Evolutionary conservation across 2,888 invertebrate genomes (phyloP), one percentile per base, ranked within the genome.

Genomic region (Xestia xanthographa): DNA sequence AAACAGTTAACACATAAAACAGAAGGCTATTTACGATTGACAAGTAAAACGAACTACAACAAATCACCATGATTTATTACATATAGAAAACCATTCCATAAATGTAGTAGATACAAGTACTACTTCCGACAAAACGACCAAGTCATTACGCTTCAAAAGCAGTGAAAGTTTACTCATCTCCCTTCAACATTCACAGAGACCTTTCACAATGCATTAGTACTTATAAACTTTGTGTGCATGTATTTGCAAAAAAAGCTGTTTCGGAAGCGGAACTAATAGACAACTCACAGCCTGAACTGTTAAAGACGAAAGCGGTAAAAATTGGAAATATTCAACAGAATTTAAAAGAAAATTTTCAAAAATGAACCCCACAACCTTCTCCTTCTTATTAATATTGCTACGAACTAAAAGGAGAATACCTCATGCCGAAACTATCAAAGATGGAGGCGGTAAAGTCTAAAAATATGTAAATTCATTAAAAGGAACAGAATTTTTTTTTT

Each of bases 121-220:
- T 9, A 58, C 26, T 45, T 58, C 48, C 67, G 41, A 60, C 80
- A 80, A 48, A 82, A 80, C 48, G 45, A 65, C 50, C 14, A 43
- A 70, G 75, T 65, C 84, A 83, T 60, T 63, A 84, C 53, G 38
- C 6, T 75, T 75, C n/a, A 67, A 83, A 83, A 70, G n/a, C 56
- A 79, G 81, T 66, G 81, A 82, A 82, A 82, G 81, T 80, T 60
- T 73, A 8, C 5, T 45, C 50, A 67, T 75, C 83, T 79, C 83
- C 78, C 78, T 80, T 78, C 48, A 58, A 26, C 63, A 66, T 53
- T 63, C 45, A 62, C 12, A 68, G 48, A 67, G 66, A 67, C 53
- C 63, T 67, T 71, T 83, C 80, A 75, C 83, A 66, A 66, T 63
- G 45, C 17, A 34, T 20, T n/a, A 38, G 26, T 29, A 53, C 34